phyloP scores from a whole-genome alignment of 2,797 vertebrate species.

The Balearica regulorum region DNA sequence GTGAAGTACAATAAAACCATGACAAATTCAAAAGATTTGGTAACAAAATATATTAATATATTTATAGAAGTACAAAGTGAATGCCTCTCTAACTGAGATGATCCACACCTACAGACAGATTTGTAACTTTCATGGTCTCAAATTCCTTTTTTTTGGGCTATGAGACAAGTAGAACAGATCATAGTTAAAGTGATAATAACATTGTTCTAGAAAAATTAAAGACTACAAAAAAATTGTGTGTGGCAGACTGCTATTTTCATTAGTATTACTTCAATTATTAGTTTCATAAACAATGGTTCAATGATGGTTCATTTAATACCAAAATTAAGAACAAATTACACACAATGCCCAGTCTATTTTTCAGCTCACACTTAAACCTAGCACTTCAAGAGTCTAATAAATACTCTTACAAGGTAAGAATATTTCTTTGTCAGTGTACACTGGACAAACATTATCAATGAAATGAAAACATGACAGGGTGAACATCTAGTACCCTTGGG shows the following conservation, averaged over 20 bases:
- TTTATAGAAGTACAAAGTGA: background rate
- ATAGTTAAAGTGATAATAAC: background rate
- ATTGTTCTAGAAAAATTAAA: slow-evolving; percentile 62
- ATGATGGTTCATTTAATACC: background rate
- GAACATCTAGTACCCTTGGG: background rate
- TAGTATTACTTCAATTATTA: background rate
- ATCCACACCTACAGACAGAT: background rate
- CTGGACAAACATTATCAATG: background rate
- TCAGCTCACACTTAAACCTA: background rate
- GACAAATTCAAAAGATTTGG: background rate
- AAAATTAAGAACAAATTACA: background rate
- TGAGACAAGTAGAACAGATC: background rate
- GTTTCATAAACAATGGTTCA: background rate
- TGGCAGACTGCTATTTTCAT: slow-evolving; percentile 34
- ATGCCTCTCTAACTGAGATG: background rate
- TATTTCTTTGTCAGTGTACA: background rate
- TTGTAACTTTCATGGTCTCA: background rate
- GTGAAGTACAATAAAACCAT: background rate
- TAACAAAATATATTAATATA: background rate
- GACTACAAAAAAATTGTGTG: slow-evolving; percentile 40
- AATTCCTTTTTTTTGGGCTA: background rate
- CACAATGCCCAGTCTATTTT: background rate
- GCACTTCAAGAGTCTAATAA: background rate
- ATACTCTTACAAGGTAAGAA: background rate
- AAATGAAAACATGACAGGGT: background rate